Conservation (phyloP, 1,140 invertebrate genomes). For the Drosophila paulistorum region DNA sequence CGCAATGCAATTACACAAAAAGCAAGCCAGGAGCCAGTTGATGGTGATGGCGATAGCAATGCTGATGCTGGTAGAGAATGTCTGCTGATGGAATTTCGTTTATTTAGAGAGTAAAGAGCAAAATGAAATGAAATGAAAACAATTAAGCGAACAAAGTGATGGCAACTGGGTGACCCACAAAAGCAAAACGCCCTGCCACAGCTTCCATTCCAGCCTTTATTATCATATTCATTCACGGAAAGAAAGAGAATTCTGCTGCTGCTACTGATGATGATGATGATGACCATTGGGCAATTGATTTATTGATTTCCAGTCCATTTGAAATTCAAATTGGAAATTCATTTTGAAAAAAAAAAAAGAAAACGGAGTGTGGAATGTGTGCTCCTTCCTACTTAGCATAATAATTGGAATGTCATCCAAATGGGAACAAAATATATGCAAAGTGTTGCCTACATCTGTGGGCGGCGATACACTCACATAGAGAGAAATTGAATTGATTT, state of each 20-base stretch:
- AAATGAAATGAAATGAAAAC: conserved; percentile 56
- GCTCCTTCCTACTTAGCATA: conserved; percentile 51
- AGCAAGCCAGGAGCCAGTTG: conserved; percentile 5
- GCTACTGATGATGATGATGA: neutral
- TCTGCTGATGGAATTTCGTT: conserved; percentile 36
- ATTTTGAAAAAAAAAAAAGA: conserved; percentile 20
- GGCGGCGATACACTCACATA: conserved; percentile 1
- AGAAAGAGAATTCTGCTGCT: neutral
- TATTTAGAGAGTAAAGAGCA: conserved; percentile 40
- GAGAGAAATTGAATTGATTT: conserved; percentile 16
- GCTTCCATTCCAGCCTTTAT: neutral
- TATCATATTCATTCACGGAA: neutral
- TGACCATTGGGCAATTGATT: conserved; percentile 54
- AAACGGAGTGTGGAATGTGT: conserved; percentile 55
- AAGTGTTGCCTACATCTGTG: conserved; percentile 66
- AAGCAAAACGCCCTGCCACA: neutral
- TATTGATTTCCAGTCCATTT: conserved; percentile 62
- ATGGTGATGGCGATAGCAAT: conserved; percentile 5
- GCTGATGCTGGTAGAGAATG: neutral
- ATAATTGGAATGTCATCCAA: conserved; percentile 45
- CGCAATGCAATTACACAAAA: conserved; percentile 4
- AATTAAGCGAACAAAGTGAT: conserved; percentile 47
- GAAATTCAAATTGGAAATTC: conserved; percentile 56
- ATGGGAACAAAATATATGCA: conserved; percentile 48
- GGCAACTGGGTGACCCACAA: conserved; percentile 7